Conservation (phyloP, 2,888 invertebrate genomes). For the Diarsia rubi region DNA sequence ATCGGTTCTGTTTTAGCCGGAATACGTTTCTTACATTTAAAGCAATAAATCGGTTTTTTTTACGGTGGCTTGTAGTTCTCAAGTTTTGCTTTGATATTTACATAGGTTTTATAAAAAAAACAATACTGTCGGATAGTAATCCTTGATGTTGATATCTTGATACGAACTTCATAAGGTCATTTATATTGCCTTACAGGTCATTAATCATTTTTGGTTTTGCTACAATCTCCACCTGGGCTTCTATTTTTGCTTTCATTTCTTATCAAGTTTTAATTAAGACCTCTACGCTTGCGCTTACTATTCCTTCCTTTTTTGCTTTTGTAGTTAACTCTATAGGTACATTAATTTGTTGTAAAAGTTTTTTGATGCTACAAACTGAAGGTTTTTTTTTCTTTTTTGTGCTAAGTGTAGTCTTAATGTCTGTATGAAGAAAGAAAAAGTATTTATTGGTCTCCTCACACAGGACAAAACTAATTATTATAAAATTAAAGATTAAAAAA, state of each 20-base stretch:
- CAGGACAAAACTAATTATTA: no score
- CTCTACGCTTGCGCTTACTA: conserved; percentile 68
- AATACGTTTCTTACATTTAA: no score
- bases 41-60: no score
- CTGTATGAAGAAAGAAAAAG: no score
- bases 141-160: conserved; percentile 67
- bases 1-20: no score
- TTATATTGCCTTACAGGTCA: conserved; percentile 66
- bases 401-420: no score
- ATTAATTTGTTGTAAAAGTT: conserved; percentile 66
- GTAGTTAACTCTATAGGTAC: conserved; percentile 63
- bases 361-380: conserved; percentile 31
- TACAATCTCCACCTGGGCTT: not conserved
- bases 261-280: conserved; percentile 72
- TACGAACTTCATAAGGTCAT: conserved; percentile 68
- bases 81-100: conserved; percentile 65
- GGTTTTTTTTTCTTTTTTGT: not conserved
- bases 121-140: conserved; percentile 62
- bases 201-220: conserved; percentile 53
- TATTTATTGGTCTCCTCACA: no score
- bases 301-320: conserved; percentile 67
- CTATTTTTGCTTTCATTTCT: conserved; percentile 66
- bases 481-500: no score
- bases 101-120: conserved; percentile 67
- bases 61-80: conserved; percentile 34